Evolutionary conservation across 1,140 invertebrate species (phyloP).

Genomic region (Megathymus violae): DNA sequence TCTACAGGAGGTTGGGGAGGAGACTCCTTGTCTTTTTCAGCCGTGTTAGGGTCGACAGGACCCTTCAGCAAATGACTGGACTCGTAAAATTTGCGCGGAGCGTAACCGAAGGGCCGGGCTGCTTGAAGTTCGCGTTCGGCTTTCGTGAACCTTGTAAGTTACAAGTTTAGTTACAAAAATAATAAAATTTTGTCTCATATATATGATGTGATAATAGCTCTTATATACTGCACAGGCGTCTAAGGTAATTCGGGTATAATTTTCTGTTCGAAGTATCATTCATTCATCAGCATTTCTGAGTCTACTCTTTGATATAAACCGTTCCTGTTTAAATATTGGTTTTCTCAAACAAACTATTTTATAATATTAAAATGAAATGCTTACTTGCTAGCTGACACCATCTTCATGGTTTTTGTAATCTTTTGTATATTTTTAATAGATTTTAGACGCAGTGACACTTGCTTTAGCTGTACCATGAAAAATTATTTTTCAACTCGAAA

Average conservation of each 20-base stretch:
- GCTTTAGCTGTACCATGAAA: constrained; percentile 96
- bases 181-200: too few relatives aligned
- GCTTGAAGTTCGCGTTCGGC: constrained; percentile 97
- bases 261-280: too few relatives aligned
- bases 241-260: too few relatives aligned
- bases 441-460: constrained; percentile 97
- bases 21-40: constrained; percentile 73
- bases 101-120: constrained; percentile 94
- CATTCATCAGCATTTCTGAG: too few relatives aligned
- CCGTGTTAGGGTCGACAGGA: constrained; percentile 38
- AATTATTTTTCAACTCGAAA: not conserved
- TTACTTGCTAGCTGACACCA: constrained; percentile 96
- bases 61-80: constrained; percentile 55
- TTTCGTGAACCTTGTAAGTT: constrained; percentile 88
- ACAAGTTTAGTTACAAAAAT: too few relatives aligned
- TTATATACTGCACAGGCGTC: too few relatives aligned
- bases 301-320: too few relatives aligned
- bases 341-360: too few relatives aligned
- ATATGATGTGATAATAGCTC: too few relatives aligned
- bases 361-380: constrained; percentile 28
- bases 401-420: constrained; percentile 99
- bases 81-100: constrained; percentile 93
- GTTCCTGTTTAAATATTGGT: too few relatives aligned
- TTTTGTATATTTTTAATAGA: constrained; percentile 99
- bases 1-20: constrained; percentile 54